phyloP scores from a whole-genome alignment of 2,888 invertebrate species.

The Temnothorax unifasciatus region DNA sequence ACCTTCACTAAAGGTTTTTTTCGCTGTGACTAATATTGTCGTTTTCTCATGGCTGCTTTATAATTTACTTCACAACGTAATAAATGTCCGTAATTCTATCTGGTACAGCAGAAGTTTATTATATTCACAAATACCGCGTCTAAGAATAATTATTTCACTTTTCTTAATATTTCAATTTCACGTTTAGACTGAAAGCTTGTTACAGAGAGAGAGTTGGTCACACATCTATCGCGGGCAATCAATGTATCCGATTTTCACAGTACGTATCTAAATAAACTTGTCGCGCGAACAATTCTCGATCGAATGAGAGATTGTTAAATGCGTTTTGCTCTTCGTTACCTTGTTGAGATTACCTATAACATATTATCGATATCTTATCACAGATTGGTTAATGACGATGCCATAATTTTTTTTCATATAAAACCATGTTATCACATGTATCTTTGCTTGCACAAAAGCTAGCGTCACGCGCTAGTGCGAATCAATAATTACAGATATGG shows the following conservation, averaged over 20 bases:
- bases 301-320: conserved; percentile 35
- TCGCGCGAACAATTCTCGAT: background rate
- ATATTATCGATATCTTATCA: conserved; percentile 72
- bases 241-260: conserved; percentile 22
- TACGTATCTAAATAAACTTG: background rate
- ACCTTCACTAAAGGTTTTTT: conserved; percentile 16
- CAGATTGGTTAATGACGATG: conserved; percentile 8
- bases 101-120: conserved; percentile 12
- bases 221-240: background rate
- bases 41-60: conserved; percentile 20
- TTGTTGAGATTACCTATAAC: conserved; percentile 48
- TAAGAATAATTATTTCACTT: conserved; percentile 46
- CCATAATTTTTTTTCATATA: conserved; percentile 9
- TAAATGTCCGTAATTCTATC: background rate
- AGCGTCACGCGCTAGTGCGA: background rate
- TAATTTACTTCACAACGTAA: background rate
- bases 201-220: background rate
- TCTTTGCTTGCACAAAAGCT: conserved; percentile 8
- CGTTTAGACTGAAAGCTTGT: conserved; percentile 6
- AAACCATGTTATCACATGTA: conserved; percentile 26
- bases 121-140: background rate
- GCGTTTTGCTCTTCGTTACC: conserved; percentile 4
- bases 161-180: conserved; percentile 23
- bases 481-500: conserved; percentile 5
- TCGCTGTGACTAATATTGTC: background rate